A percentile compares a stretch with the other conserved stretches of the same genome.
phyloP scores from a whole-genome alignment of 2,797 vertebrate genomes.

The Eulemur albifrons region DNA sequence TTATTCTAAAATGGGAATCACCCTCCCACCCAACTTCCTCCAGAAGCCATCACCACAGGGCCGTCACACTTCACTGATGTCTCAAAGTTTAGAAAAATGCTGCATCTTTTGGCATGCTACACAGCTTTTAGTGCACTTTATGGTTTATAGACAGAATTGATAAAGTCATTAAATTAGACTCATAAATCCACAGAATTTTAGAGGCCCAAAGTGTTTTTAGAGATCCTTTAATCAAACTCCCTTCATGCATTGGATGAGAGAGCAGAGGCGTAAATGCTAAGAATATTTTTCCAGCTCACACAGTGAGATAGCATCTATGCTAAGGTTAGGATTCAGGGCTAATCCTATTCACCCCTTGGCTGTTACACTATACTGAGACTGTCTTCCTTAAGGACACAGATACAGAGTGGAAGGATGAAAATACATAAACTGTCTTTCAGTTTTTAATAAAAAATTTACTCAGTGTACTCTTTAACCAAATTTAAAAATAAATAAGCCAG shows the following conservation, averaged over 20 bases:
- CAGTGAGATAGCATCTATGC: not conserved
- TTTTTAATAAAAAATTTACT: not conserved
- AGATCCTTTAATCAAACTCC: not conserved
- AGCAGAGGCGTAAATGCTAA: not conserved
- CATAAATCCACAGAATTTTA: not conserved
- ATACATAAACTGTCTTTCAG: not conserved
- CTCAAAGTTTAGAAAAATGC: not conserved
- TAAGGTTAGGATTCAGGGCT: not conserved
- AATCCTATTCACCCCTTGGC: accelerated
- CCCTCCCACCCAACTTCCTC: not conserved
- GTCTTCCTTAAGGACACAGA: not conserved
- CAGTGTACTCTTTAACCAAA: not conserved
- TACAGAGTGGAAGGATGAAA: not conserved
- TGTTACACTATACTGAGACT: accelerated
- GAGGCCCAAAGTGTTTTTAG: not conserved
- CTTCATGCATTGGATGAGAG: not conserved
- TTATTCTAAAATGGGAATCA: not conserved
- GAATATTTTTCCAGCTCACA: not conserved
- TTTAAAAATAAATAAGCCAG: not conserved
- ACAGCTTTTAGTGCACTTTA: not conserved
- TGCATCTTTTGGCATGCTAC: not conserved
- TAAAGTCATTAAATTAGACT: not conserved
- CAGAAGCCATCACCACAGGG: not conserved
- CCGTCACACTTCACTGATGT: not conserved
- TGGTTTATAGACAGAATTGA: not conserved